Evolutionary conservation across 2,797 vertebrate species (phyloP), one percentile per base, ranked within the genome.

Genomic region (Passerculus sandwichensis): DNA sequence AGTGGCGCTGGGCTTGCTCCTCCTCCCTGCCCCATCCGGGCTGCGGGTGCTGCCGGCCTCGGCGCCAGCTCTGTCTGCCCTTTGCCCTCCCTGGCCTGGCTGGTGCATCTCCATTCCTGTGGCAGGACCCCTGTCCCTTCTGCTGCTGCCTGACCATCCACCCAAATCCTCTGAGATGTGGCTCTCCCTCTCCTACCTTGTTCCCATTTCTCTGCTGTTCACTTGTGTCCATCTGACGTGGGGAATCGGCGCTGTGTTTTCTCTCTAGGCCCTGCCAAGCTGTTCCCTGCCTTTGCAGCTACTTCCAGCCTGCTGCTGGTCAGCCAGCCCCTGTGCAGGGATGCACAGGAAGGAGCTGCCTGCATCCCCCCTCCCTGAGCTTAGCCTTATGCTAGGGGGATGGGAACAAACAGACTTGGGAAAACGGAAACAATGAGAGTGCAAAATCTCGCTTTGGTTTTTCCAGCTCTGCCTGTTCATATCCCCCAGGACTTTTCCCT

Each of bases 161-260:
- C 25, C 20, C n/a, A n/a, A n/a, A 0, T 54, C 47, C 34, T 27
- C 23, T 2, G 19, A 26, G 65, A 8, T 14, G 2, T 1, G 8
- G 18, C 74, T 74, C 50, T 60, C 47, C 38, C 48, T 30, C 40
- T 79, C 38, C 54, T 3, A 0, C 36, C 32, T 74, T 40, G 21
- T 60, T 70, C 38, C 45, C 1, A 0, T 45, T 88, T 32, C 38
- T 53, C n/a, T 5, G 4, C 36, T 0, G 0, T 57, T 74, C 1
- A 0, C 16, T 47, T 22, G 11, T 7, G 17, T 53, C 67, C 0
- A 0, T 40, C 50, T 2, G 1, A 30, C 2, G 8, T 9, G 17
- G 29, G n/a, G 26, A 69, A 32, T 42, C 9, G 8, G 27, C 0
- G 0, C 51, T 30, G 11, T 27, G 23, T 25, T 74, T 87, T 73